Evolutionary conservation across 1,140 invertebrate genomes (phyloP).

Genomic region (Drosophila orosa): DNA sequence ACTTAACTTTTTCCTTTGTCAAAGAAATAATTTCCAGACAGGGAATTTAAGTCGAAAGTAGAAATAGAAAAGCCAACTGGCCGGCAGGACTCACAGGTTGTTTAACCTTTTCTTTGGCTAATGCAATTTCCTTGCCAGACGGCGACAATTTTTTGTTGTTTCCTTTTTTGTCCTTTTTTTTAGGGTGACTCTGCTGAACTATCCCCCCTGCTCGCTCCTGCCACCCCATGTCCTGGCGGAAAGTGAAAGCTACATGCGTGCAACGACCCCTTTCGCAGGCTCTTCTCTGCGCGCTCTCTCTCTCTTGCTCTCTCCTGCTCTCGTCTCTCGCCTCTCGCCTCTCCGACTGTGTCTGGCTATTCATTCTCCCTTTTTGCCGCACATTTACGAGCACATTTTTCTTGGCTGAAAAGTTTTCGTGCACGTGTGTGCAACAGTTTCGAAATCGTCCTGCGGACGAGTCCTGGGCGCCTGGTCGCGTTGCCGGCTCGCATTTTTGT

Average conservation of each 20-base stretch:
- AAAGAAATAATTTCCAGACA: slow-evolving; percentile 28
- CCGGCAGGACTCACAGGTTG: slow-evolving; percentile 33
- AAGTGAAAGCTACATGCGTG: slow-evolving; percentile 77
- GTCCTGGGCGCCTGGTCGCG: slow-evolving; percentile 64
- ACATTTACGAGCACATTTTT: slow-evolving; percentile 26
- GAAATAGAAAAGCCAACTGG: slow-evolving; percentile 7
- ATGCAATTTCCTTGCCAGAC: slow-evolving; percentile 79
- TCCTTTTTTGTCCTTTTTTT: slow-evolving; percentile 9
- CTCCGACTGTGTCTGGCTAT: slow-evolving; percentile 62
- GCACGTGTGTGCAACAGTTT: slow-evolving; percentile 74
- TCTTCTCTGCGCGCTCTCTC: slow-evolving; percentile 8
- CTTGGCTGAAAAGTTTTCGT: slow-evolving; percentile 37
- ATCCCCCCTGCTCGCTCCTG: slow-evolving; percentile 10
- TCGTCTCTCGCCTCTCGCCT: too few relatives aligned
- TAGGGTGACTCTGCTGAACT: slow-evolving; percentile 47
- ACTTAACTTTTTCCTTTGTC: background rate
- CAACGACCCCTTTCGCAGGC: slow-evolving; percentile 68
- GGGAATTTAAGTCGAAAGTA: slow-evolving; percentile 53
- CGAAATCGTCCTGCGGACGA: slow-evolving; percentile 28
- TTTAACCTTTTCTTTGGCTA: slow-evolving; percentile 56
- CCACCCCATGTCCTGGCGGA: slow-evolving; percentile 16
- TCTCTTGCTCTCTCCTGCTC: background rate
- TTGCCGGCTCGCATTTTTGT: slow-evolving; percentile 80
- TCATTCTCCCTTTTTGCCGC: slow-evolving; percentile 64
- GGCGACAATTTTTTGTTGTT: slow-evolving; percentile 24